Evolutionary conservation across 2,888 invertebrate species (phyloP).

Genomic region (Bhutanitis thaidina): DNA sequence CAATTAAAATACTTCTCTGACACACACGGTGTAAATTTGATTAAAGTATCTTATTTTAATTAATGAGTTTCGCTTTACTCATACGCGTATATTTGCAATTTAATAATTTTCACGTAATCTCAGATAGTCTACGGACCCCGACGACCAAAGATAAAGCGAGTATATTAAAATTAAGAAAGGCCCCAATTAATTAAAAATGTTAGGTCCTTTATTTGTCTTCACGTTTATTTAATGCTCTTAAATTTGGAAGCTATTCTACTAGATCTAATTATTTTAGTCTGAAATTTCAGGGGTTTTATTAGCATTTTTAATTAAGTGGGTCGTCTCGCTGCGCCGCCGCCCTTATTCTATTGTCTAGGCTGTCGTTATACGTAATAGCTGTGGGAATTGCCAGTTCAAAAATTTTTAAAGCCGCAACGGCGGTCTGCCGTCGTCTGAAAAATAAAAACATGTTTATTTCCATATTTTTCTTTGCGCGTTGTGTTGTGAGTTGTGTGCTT

Average conservation of each 20-base stretch:
- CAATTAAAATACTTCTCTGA: conserved; percentile 14
- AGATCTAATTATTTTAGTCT: conserved; percentile 16
- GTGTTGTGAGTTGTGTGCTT: conserved; percentile 5
- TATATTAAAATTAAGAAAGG: too few relatives aligned
- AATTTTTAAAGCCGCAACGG: conserved; percentile 19
- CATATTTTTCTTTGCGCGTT: conserved; percentile 5
- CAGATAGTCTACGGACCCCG: too few relatives aligned
- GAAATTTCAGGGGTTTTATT: conserved; percentile 25
- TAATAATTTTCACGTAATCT: too few relatives aligned
- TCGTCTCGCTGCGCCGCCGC: conserved; percentile 15
- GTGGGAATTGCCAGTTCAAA: conserved; percentile 25
- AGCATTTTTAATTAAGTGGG: conserved; percentile 31
- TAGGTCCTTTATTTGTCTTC: not conserved
- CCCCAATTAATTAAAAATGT: too few relatives aligned
- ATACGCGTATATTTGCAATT: not conserved
- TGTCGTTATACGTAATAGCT: conserved; percentile 30
- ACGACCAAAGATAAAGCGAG: too few relatives aligned
- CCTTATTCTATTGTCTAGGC: conserved; percentile 22
- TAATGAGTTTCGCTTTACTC: not conserved
- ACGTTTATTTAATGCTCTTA: conserved; percentile 1
- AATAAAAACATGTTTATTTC: conserved; percentile 9
- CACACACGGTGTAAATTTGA: not conserved
- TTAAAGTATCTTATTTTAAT: conserved; percentile 1
- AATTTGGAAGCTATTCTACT: conserved; percentile 10
- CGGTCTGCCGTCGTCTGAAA: conserved; percentile 5